These are phyloP conservation scores for Choristoneura fumiferana DNA, from an alignment of 1,140 invertebrate genomes.

Conservation along the genomic window DNA sequence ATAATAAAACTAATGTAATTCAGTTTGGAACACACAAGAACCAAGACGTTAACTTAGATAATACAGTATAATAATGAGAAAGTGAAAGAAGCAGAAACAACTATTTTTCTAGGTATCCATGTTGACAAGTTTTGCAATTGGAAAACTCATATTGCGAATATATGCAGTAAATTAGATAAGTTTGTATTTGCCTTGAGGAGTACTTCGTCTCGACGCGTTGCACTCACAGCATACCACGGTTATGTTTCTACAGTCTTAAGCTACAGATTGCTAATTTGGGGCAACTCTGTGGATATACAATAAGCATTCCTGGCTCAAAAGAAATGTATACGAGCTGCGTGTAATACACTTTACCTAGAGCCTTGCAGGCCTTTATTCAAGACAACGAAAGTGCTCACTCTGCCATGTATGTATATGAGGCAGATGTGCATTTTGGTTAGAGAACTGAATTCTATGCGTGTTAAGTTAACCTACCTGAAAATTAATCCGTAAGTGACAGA, in stretches of 20 bases:
- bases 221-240: conserved; percentile 6
- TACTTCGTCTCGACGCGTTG: not conserved
- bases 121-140: not conserved
- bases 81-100: not conserved
- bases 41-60: too few species aligned
- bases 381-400: not conserved
- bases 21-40: not conserved
- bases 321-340: too few species aligned
- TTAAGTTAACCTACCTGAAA: too few species aligned
- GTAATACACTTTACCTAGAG: too few species aligned
- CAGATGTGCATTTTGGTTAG: too few species aligned
- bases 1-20: not conserved
- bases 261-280: conserved; percentile 14
- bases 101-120: not conserved
- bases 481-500: too few species aligned
- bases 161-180: too few species aligned
- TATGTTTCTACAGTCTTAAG: conserved; percentile 1
- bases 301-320: too few species aligned
- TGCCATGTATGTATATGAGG: conserved; percentile 8
- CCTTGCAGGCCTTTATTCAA: too few species aligned
- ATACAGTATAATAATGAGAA: too few species aligned
- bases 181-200: too few species aligned
- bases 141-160: not conserved
- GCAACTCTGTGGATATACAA: not conserved
- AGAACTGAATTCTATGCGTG: too few species aligned